A percentile compares a stretch with the other conserved stretches of the same genome.
Conservation (phyloP, 2,888 invertebrate species). For the Masnerella sp. region DNA sequence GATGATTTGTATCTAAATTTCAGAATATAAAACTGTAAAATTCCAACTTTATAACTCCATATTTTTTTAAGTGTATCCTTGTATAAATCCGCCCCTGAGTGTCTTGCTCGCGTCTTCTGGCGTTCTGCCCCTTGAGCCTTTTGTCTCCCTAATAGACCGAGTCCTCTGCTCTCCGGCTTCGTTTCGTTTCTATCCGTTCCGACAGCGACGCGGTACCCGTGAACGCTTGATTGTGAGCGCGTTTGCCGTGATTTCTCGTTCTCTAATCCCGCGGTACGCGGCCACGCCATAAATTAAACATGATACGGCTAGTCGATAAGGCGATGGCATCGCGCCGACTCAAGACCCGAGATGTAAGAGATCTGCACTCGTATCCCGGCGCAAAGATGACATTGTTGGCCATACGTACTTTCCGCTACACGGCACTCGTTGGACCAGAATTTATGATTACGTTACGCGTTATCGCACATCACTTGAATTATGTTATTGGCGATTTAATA, state of each 20-base stretch:
- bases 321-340: constrained; percentile 64
- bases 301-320: constrained; percentile 69
- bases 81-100: no score
- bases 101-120: neutral
- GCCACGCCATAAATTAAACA: constrained; percentile 70
- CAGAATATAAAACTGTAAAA: no score
- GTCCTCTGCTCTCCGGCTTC: constrained; percentile 18
- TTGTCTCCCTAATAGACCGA: constrained; percentile 51
- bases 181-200: constrained; percentile 5
- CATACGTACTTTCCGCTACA: constrained; percentile 32
- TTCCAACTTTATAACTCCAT: no score
- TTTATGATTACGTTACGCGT: constrained; percentile 4
- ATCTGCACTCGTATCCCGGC: constrained; percentile 65
- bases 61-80: no score
- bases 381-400: constrained; percentile 46
- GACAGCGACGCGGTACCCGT: constrained; percentile 43
- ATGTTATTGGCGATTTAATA: constrained; percentile 28
- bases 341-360: constrained; percentile 62
- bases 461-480: constrained; percentile 6
- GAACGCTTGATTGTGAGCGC: constrained; percentile 68
- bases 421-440: constrained; percentile 14
- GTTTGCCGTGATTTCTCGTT: constrained; percentile 68
- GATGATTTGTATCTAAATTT: no score
- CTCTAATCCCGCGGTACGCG: constrained; percentile 65
- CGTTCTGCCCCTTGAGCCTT: constrained; percentile 29